Percentiles rank a stretch among this genome's conserved stretches.
Conservation (phyloP, 2,113 vertebrate genomes). For the Pelodiscus sinensis region DNA sequence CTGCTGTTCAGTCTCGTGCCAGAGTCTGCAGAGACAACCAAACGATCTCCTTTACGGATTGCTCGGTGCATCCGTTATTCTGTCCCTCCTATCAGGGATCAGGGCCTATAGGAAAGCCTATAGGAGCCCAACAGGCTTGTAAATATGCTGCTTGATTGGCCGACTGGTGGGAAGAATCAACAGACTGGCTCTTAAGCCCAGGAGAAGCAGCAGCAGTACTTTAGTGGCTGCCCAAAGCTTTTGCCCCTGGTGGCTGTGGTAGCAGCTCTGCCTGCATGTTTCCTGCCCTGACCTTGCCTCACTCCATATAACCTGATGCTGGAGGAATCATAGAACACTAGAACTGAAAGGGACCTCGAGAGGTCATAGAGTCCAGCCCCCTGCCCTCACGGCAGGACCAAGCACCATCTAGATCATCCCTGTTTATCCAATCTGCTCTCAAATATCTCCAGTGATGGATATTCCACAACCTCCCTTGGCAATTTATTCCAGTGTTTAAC, state of each 20-base stretch:
- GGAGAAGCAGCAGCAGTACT: neutral
- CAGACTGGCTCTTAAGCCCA: neutral
- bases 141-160: neutral
- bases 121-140: neutral
- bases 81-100: neutral
- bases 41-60: neutral
- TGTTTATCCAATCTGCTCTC: too few species aligned
- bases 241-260: neutral
- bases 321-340: too few species aligned
- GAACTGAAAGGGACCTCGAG: too few species aligned
- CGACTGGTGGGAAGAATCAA: too few species aligned
- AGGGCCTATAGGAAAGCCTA: neutral
- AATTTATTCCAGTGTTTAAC: too few species aligned
- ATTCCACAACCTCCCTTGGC: too few species aligned
- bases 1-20: too few species aligned
- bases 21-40: too few species aligned
- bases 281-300: neutral
- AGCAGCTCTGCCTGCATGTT: neutral
- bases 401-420: too few species aligned
- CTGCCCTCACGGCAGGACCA: too few species aligned
- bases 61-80: neutral
- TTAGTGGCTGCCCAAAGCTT: neutral
- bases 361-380: too few species aligned
- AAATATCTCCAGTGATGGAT: too few species aligned
- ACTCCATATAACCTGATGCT: neutral